Conservation (phyloP, 2,797 vertebrate genomes). For the Pteropus rufus region DNA sequence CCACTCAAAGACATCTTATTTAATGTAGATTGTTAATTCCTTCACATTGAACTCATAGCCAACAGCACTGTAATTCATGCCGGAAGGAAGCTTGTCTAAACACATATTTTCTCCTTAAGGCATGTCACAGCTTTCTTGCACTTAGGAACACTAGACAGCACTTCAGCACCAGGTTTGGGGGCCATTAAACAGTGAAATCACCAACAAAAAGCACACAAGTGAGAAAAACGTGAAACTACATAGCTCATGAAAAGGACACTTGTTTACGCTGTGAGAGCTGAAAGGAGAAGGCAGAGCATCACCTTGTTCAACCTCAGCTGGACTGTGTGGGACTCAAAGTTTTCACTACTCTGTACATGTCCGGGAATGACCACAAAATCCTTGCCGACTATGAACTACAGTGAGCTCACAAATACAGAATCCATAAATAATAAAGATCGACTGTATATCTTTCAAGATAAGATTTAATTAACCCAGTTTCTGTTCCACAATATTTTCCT, state of each 20-base stretch:
- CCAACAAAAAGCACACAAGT: background rate
- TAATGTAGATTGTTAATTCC: background rate
- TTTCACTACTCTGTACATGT: background rate
- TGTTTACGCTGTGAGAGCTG: background rate
- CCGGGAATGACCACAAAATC: background rate
- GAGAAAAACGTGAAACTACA: background rate
- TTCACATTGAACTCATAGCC: background rate
- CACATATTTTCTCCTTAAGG: accelerated
- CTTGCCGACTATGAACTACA: background rate
- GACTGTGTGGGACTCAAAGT: background rate
- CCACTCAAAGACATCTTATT: background rate
- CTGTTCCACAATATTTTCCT: background rate
- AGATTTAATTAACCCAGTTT: background rate
- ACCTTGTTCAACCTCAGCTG: background rate
- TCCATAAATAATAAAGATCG: background rate
- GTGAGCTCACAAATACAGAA: background rate
- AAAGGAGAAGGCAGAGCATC: background rate
- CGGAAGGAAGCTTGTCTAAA: background rate
- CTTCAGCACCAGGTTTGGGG: too few species aligned
- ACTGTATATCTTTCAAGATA: background rate
- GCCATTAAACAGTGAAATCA: background rate
- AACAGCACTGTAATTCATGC: too few species aligned
- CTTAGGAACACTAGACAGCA: background rate
- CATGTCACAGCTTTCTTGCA: background rate
- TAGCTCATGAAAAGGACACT: background rate